Evolutionary conservation across 2,113 vertebrate genomes (phyloP).

Genomic region (Myiozetetes cayanensis): DNA sequence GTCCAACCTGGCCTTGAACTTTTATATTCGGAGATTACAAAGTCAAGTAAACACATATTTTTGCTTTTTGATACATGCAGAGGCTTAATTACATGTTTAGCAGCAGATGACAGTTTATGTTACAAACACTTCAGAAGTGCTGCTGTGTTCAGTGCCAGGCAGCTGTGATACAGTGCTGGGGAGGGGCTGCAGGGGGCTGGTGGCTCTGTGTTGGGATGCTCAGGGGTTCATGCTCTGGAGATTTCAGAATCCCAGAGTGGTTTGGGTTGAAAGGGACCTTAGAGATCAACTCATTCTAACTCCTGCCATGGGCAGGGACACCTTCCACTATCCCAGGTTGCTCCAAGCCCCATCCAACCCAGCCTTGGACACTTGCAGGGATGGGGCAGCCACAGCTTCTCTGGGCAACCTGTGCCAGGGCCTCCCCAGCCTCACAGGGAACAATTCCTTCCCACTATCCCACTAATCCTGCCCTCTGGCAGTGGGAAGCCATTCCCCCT

Average conservation of each 20-base stretch:
- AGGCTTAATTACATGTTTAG: neutral
- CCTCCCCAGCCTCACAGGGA: neutral
- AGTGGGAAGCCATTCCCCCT: neutral
- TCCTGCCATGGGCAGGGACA: neutral
- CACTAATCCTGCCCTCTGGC: fast-evolving
- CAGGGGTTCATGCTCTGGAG: neutral
- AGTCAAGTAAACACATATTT: neutral
- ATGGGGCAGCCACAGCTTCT: neutral
- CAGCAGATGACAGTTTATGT: neutral
- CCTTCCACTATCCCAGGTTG: neutral
- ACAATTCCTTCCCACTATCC: neutral
- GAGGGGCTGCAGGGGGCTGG: neutral
- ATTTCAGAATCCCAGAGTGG: fast-evolving
- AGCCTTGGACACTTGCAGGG: neutral
- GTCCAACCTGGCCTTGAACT: neutral
- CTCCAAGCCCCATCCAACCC: neutral
- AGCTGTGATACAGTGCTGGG: neutral
- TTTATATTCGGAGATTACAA: neutral
- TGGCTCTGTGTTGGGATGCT: neutral
- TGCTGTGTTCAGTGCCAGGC: neutral
- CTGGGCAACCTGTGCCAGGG: neutral
- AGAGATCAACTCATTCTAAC: neutral
- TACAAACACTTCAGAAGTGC: neutral
- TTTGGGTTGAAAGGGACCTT: fast-evolving
- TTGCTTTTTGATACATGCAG: neutral